Evolutionary conservation across 2,797 vertebrate species (phyloP).

Genomic region (Taenioides sp.): DNA sequence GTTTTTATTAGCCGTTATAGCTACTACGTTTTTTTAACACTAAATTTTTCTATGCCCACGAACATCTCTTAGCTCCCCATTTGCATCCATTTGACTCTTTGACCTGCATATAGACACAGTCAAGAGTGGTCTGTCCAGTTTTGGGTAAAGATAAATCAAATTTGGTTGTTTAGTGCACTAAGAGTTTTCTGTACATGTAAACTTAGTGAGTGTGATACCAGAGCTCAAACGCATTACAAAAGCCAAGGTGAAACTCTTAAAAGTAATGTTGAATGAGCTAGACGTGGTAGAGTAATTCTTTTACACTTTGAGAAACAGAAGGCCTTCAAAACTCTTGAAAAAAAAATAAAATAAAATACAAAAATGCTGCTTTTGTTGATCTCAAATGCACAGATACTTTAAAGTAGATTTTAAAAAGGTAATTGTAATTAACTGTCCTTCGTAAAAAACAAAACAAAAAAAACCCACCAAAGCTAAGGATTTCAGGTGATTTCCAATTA

Average conservation of each 20-base stretch:
- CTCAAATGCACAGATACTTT: not conserved
- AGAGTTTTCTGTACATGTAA: no score
- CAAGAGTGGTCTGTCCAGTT: no score
- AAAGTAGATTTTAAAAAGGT: not conserved
- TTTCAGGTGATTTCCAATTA: constrained; percentile 63
- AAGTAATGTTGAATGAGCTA: constrained; percentile 13
- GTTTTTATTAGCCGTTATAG: no score
- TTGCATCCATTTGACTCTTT: no score
- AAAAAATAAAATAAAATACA: not conserved
- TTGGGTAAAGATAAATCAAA: no score
- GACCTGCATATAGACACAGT: no score
- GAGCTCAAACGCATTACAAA: constrained; percentile 5
- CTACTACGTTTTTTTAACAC: no score
- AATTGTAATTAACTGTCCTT: not conserved
- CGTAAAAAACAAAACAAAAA: not conserved
- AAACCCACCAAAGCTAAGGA: not conserved
- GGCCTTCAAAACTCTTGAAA: not conserved
- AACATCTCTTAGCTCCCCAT: no score
- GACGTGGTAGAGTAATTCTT: not conserved
- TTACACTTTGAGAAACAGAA: not conserved
- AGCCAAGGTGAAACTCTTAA: not conserved
- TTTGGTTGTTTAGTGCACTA: no score
- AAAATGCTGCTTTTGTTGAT: constrained; percentile 3
- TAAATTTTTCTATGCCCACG: no score
- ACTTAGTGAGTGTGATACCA: no score